Evolutionary conservation across 2,797 vertebrate genomes (phyloP).

Genomic region (Pipistrellus pipistrellus): DNA sequence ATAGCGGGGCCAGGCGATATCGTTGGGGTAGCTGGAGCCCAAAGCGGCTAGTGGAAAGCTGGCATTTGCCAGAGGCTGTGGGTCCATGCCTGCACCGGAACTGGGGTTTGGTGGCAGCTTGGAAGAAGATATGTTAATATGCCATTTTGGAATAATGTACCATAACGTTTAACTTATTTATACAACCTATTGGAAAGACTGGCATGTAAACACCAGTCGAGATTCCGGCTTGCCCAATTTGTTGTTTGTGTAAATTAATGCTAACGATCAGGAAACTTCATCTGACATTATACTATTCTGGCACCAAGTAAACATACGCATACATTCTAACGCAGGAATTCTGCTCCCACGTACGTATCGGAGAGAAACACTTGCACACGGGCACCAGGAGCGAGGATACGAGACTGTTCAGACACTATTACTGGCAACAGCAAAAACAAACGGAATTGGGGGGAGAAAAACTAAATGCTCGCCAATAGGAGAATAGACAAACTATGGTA

Average conservation of each 20-base stretch:
- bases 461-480: not conserved
- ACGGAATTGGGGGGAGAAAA: not conserved
- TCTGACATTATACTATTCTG: not conserved
- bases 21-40: not conserved
- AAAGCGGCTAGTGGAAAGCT: not conserved
- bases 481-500: not conserved
- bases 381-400: not conserved
- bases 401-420: not conserved
- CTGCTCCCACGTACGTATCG: not conserved
- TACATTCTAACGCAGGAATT: not conserved
- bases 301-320: not conserved
- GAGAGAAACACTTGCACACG: not conserved
- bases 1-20: not conserved
- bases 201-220: conserved; percentile 68
- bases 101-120: not conserved
- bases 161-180: conserved; percentile 76
- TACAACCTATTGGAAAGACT: conserved; percentile 71
- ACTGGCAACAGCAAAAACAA: not conserved
- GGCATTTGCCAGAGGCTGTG: not conserved
- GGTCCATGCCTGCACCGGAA: not conserved
- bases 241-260: not conserved
- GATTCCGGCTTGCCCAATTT: not conserved
- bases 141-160: conserved; percentile 75
- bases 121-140: conserved; percentile 58
- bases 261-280: not conserved